Conservation (phyloP, 2,797 vertebrate species). For the Helostoma temminkii region DNA sequence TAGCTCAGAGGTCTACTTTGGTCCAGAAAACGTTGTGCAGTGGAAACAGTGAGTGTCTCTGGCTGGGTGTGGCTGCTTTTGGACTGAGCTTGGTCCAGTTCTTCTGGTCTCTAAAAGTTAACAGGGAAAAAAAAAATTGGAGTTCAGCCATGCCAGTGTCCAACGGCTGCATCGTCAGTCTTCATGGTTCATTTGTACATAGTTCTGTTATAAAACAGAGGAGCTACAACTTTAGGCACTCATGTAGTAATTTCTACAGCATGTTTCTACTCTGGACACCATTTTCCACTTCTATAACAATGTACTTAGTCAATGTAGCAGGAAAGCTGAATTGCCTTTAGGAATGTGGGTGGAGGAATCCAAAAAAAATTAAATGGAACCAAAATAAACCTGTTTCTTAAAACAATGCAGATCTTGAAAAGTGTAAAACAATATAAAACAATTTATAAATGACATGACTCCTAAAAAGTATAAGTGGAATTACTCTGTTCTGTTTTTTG, state of each 20-base stretch:
- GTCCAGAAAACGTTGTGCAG: slow-evolving; percentile 26
- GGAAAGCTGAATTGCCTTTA: background rate
- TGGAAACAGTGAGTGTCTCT: slow-evolving; percentile 72
- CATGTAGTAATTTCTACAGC: slow-evolving; percentile 13
- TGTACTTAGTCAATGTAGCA: background rate
- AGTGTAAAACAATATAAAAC: too few relatives aligned
- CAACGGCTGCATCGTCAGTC: background rate
- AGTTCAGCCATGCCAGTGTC: slow-evolving; percentile 31
- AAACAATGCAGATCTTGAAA: background rate
- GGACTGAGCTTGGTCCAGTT: slow-evolving; percentile 44
- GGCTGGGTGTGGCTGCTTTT: slow-evolving; percentile 69
- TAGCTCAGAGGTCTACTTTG: slow-evolving; percentile 13
- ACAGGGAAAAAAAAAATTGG: slow-evolving; percentile 47
- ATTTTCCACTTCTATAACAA: slow-evolving; percentile 13
- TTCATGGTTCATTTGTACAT: slow-evolving; percentile 2
- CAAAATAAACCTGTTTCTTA: background rate
- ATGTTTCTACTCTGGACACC: background rate
- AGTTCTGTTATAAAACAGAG: slow-evolving; percentile 1
- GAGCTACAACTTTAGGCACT: slow-evolving; percentile 1
- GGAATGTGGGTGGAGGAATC: background rate
- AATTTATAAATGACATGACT: too few relatives aligned
- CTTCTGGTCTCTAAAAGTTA: slow-evolving; percentile 34
- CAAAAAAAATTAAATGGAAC: background rate
- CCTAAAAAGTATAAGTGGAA: too few relatives aligned
- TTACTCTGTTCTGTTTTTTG: too few relatives aligned